Conservation (phyloP, 2,797 vertebrate species). For the Delichon dasypus region DNA sequence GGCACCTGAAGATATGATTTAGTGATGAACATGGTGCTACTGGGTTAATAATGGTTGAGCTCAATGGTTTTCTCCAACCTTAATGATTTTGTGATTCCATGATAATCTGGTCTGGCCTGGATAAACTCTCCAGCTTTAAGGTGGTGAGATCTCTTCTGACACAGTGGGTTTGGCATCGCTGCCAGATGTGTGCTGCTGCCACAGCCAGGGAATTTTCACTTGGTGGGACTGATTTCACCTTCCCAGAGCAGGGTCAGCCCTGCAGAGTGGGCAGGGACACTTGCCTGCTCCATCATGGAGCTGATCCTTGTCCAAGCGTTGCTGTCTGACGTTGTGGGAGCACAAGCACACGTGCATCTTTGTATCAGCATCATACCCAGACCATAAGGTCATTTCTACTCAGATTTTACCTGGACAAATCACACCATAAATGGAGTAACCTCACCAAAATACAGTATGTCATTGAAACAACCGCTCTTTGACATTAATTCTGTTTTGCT, state of each 20-base stretch:
- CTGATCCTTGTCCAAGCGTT: not conserved
- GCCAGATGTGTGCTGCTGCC: not conserved
- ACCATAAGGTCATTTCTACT: constrained; percentile 68
- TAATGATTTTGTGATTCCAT: not conserved
- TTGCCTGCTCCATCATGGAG: not conserved
- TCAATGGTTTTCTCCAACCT: not conserved
- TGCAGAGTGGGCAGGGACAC: not conserved
- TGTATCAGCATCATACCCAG: constrained; percentile 55
- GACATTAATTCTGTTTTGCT: constrained; percentile 26
- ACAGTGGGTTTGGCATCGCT: not conserved
- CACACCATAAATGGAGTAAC: not conserved
- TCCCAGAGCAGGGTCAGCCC: not conserved
- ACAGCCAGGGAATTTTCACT: not conserved
- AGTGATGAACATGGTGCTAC: not conserved
- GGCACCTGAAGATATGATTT: not conserved
- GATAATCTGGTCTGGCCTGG: not conserved
- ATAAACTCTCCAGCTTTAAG: not conserved
- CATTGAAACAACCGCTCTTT: not conserved
- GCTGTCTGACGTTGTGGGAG: not conserved
- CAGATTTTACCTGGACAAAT: constrained; percentile 42
- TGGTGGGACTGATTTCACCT: not conserved
- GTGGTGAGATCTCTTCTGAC: not conserved
- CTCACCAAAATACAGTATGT: not conserved
- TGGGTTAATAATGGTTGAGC: not conserved
- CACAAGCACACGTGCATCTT: not conserved